Conservation (phyloP, 2,797 vertebrate genomes). For the Anguilla pacifica region DNA sequence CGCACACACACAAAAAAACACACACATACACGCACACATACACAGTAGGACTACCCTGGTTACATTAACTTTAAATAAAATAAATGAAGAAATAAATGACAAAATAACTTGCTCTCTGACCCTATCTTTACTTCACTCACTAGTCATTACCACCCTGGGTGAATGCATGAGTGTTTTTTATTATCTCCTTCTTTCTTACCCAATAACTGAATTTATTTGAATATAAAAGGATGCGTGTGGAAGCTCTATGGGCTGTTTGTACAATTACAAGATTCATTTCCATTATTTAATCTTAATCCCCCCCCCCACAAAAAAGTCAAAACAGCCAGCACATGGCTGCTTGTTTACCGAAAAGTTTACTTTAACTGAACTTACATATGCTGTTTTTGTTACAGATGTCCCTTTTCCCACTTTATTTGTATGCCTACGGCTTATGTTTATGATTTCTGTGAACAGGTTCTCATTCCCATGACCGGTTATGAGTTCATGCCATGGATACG, state of each 20-base stretch:
- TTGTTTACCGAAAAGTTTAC: not conserved
- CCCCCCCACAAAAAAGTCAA: not conserved
- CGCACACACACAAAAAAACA: too few relatives aligned
- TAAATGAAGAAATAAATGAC: not conserved
- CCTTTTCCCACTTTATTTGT: not conserved
- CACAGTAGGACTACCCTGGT: too few relatives aligned
- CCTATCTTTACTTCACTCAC: not conserved
- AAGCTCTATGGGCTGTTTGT: not conserved
- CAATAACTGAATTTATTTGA: not conserved
- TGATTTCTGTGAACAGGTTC: not conserved
- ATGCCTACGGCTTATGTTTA: not conserved
- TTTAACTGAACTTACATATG: not conserved
- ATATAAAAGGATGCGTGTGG: not conserved
- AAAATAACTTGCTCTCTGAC: not conserved
- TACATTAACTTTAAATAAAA: not conserved
- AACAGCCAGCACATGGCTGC: not conserved
- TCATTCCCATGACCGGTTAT: not conserved
- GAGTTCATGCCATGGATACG: not conserved
- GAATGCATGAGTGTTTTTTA: slow-evolving; percentile 16
- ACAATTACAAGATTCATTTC: slow-evolving; percentile 15
- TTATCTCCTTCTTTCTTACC: not conserved
- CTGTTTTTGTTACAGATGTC: too few relatives aligned
- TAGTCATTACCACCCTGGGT: not conserved
- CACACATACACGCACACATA: too few relatives aligned
- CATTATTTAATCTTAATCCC: not conserved